A percentile compares a stretch with the other conserved stretches of the same genome.
These are phyloP conservation scores for Rhimphoctona megacephalus DNA, from an alignment of 2,888 invertebrate genomes.

Conservation along the genomic window DNA sequence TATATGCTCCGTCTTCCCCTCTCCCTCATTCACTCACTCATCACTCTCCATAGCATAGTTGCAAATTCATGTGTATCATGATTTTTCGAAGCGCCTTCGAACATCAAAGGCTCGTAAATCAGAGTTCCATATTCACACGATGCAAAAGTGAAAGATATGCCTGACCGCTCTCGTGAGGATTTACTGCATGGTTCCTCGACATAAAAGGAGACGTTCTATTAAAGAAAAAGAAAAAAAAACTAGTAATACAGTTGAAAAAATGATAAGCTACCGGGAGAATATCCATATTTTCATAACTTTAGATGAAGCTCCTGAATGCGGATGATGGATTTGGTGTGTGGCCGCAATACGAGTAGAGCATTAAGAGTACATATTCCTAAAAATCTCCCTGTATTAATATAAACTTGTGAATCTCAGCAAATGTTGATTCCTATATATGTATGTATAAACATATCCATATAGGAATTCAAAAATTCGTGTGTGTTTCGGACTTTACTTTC, in stretches of 20 bases:
- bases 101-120: slow-evolving; percentile 74
- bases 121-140: slow-evolving; percentile 70
- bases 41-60: background rate
- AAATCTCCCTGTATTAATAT: slow-evolving; percentile 65
- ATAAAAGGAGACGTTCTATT: slow-evolving; percentile 76
- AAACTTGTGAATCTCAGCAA: slow-evolving; percentile 71
- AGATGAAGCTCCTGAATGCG: slow-evolving; percentile 40
- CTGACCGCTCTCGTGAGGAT: slow-evolving; percentile 57
- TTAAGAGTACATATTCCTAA: slow-evolving; percentile 65
- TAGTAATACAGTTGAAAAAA: slow-evolving; percentile 44
- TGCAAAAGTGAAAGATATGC: slow-evolving; percentile 71
- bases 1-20: slow-evolving; percentile 21
- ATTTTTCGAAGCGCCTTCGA: slow-evolving; percentile 75
- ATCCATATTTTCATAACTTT: slow-evolving; percentile 78
- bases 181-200: slow-evolving; percentile 68
- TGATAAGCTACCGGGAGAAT: slow-evolving; percentile 71
- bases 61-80: slow-evolving; percentile 65
- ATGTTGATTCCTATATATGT: slow-evolving; percentile 47
- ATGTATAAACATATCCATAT: background rate
- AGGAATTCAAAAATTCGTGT: slow-evolving; percentile 52
- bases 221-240: slow-evolving; percentile 70
- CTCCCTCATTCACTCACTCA: background rate
- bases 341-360: slow-evolving; percentile 46
- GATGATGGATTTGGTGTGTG: slow-evolving; percentile 33
- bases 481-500: slow-evolving; percentile 44